phyloP scores from a whole-genome alignment of 2,113 vertebrate genomes.

The Cercocebus atys region DNA sequence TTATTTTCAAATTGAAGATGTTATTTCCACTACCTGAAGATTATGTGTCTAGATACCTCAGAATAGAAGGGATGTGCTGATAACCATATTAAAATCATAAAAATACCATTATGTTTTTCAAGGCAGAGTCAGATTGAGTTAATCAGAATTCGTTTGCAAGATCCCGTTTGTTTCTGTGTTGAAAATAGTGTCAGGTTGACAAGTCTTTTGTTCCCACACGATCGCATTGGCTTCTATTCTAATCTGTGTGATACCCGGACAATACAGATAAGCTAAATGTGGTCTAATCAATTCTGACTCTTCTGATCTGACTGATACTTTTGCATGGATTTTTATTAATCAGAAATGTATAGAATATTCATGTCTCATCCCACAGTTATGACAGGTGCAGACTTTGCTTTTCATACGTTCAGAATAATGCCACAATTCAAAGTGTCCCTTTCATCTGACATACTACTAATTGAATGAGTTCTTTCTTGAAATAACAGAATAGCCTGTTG shows the following conservation, averaged over 20 bases:
- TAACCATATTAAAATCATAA: slow-evolving; percentile 78
- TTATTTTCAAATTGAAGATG: slow-evolving; percentile 44
- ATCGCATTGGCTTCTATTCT: slow-evolving; percentile 79
- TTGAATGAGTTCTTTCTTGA: slow-evolving; percentile 66
- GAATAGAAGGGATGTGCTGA: slow-evolving; percentile 44
- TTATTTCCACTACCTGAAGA: slow-evolving; percentile 43
- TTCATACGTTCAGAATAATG: slow-evolving; percentile 64
- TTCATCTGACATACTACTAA: slow-evolving; percentile 74
- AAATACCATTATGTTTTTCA: slow-evolving; percentile 75
- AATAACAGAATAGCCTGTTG: slow-evolving; percentile 65
- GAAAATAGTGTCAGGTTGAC: slow-evolving; percentile 74
- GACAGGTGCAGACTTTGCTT: slow-evolving; percentile 69
- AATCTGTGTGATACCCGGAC: slow-evolving; percentile 73
- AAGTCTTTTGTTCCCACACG: slow-evolving; percentile 74
- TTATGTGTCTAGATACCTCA: slow-evolving; percentile 50
- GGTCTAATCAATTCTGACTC: slow-evolving; percentile 82
- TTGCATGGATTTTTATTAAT: slow-evolving; percentile 77
- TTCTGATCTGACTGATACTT: slow-evolving; percentile 76
- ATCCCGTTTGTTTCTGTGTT: slow-evolving; percentile 79
- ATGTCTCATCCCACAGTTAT: slow-evolving; percentile 64
- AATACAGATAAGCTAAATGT: slow-evolving; percentile 76
- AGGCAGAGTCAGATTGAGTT: slow-evolving; percentile 75
- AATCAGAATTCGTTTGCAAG: slow-evolving; percentile 75
- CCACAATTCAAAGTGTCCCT: slow-evolving; percentile 69
- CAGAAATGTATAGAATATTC: slow-evolving; percentile 76